These are phyloP conservation scores for Strigops habroptila DNA, from an alignment of 2,113 vertebrate genomes.

Conservation along the genomic window DNA sequence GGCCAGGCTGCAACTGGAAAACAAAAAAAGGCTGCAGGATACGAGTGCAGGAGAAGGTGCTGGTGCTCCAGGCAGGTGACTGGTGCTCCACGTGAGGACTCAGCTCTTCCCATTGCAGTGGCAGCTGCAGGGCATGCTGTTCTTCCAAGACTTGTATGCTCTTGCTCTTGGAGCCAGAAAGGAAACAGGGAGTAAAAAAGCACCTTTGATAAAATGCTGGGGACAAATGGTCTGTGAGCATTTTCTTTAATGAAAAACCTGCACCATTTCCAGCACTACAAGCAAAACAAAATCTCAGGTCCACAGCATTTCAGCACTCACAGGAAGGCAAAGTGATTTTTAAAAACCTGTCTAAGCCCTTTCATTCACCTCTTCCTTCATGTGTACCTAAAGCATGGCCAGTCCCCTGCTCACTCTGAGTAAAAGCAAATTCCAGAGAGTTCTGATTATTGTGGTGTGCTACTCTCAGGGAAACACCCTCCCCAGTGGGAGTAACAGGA, in stretches of 20 bases:
- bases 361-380: neutral
- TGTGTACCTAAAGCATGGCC: neutral
- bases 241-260: neutral
- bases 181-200: fast-evolving
- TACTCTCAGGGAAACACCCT: neutral
- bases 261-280: neutral
- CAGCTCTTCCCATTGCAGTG: fast-evolving
- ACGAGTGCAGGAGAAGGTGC: neutral
- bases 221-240: neutral
- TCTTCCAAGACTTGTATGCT: neutral
- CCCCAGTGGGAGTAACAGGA: neutral
- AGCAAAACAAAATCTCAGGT: neutral
- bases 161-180: fast-evolving
- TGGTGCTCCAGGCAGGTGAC: neutral
- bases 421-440: neutral
- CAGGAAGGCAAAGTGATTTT: neutral
- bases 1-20: neutral
- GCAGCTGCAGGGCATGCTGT: fast-evolving
- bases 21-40: no score
- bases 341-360: neutral
- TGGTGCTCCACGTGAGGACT: neutral
- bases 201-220: neutral
- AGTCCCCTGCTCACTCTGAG: neutral
- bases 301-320: neutral
- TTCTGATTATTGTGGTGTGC: neutral